phyloP scores from a whole-genome alignment of 2,888 invertebrate species.

The Epirrhoe tristata region DNA sequence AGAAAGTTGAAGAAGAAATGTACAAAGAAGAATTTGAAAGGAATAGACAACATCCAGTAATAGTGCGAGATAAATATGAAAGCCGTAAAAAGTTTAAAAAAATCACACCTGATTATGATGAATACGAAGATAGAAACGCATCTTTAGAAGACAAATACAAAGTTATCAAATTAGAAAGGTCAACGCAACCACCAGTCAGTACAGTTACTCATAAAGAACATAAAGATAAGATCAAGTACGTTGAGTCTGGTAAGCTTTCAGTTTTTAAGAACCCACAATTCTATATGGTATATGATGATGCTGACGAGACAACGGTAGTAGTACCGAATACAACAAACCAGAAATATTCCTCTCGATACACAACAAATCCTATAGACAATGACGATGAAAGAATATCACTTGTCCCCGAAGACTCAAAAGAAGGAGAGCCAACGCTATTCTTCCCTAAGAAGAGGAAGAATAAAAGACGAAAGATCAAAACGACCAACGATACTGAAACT shows the following conservation, averaged over 20 bases:
- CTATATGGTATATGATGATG: slow-evolving; percentile 63
- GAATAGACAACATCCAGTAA: slow-evolving; percentile 28
- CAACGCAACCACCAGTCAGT: slow-evolving; percentile 24
- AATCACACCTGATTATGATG: slow-evolving; percentile 62
- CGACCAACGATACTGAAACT: slow-evolving; percentile 53
- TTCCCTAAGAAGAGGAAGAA: slow-evolving; percentile 67
- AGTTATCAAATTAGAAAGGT: slow-evolving; percentile 46
- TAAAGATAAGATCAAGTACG: slow-evolving; percentile 49
- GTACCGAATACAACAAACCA: slow-evolving; percentile 32
- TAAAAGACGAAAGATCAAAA: slow-evolving; percentile 54
- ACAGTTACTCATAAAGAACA: neutral
- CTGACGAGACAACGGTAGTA: slow-evolving; percentile 47
- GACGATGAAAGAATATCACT: slow-evolving; percentile 68
- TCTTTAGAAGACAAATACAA: slow-evolving; percentile 64
- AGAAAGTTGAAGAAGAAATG: slow-evolving; percentile 72
- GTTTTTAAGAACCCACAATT: slow-evolving; percentile 72
- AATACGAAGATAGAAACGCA: slow-evolving; percentile 61
- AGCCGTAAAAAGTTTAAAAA: slow-evolving; percentile 34
- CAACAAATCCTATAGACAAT: slow-evolving; percentile 34
- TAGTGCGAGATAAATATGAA: slow-evolving; percentile 58
- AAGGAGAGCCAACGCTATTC: slow-evolving; percentile 72
- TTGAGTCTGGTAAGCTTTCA: slow-evolving; percentile 63
- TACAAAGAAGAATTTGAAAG: slow-evolving; percentile 60
- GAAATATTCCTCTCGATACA: slow-evolving; percentile 55
- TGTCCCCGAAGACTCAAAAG: slow-evolving; percentile 60